phyloP scores from a whole-genome alignment of 1,140 invertebrate species.

The Drosophila pectinifera region DNA sequence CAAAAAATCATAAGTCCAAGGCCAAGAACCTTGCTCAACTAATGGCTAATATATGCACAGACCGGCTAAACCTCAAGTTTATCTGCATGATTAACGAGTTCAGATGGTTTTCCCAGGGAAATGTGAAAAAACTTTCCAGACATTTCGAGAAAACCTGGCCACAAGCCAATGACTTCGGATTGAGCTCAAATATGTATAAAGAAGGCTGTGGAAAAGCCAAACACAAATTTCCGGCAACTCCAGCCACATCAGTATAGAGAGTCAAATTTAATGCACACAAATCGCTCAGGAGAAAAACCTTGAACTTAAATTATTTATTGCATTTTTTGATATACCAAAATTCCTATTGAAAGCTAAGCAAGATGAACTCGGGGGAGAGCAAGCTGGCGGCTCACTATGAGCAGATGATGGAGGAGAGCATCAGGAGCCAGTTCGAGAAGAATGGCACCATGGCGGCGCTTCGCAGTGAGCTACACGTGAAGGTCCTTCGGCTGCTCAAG shows the following conservation, averaged over 20 bases:
- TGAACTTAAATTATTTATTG: slow-evolving; percentile 14
- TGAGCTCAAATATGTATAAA: neutral
- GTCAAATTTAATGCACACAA: slow-evolving; percentile 23
- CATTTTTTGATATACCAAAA: slow-evolving; percentile 19
- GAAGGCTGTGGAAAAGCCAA: slow-evolving; percentile 14
- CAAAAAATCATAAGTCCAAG: slow-evolving; percentile 1
- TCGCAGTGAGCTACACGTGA: slow-evolving; percentile 53
- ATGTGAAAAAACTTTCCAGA: slow-evolving; percentile 63
- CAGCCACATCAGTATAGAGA: neutral
- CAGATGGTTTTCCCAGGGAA: slow-evolving; percentile 3
- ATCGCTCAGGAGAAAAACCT: neutral
- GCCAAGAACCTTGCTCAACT: neutral
- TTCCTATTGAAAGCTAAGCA: neutral
- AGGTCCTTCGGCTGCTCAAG: slow-evolving; percentile 50
- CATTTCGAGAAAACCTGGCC: slow-evolving; percentile 35
- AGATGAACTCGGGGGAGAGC: slow-evolving; percentile 25
- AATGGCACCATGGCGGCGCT: slow-evolving; percentile 50
- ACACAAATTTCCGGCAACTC: neutral
- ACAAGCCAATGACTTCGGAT: slow-evolving; percentile 32
- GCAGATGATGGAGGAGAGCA: slow-evolving; percentile 42
- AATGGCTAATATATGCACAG: slow-evolving; percentile 51
- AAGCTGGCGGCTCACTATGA: slow-evolving; percentile 15
- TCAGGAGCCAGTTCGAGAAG: slow-evolving; percentile 45
- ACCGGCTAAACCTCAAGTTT: slow-evolving; percentile 50
- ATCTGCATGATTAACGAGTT: slow-evolving; percentile 72